phyloP scores from a whole-genome alignment of 2,113 vertebrate species.

The Eretmochelys imbricata region DNA sequence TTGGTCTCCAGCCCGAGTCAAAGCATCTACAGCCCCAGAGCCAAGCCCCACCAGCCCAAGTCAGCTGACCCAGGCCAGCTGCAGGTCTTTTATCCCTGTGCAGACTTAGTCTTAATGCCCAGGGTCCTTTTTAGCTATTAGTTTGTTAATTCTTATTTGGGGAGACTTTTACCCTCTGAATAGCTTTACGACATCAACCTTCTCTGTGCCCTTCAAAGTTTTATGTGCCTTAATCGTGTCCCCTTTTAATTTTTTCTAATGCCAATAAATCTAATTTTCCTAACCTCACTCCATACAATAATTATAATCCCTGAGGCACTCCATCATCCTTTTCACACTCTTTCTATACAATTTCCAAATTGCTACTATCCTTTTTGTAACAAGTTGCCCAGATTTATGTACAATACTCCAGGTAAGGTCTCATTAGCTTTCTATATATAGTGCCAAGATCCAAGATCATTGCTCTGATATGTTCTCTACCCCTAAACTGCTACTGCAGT shows the following conservation, averaged over 20 bases:
- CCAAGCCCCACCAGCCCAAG: neutral
- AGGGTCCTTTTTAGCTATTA: neutral
- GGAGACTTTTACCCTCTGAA: neutral
- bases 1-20: neutral
- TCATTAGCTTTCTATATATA: neutral
- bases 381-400: neutral
- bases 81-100: neutral
- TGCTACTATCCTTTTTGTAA: neutral
- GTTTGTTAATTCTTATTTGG: neutral
- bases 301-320: neutral
- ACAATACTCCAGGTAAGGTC: neutral
- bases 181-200: neutral
- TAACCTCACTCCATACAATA: neutral
- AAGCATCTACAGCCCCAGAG: neutral
- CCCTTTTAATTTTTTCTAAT: neutral
- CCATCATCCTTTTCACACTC: neutral
- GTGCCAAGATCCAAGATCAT: neutral
- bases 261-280: conserved; percentile 4
- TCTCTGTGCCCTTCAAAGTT: neutral
- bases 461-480: neutral
- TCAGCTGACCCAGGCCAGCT: neutral
- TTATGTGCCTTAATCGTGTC: neutral
- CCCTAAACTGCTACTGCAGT: neutral
- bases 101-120: neutral
- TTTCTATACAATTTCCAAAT: neutral